Evolutionary conservation across 1,140 invertebrate species (phyloP).

Genomic region (Polyergus mexicanus): DNA sequence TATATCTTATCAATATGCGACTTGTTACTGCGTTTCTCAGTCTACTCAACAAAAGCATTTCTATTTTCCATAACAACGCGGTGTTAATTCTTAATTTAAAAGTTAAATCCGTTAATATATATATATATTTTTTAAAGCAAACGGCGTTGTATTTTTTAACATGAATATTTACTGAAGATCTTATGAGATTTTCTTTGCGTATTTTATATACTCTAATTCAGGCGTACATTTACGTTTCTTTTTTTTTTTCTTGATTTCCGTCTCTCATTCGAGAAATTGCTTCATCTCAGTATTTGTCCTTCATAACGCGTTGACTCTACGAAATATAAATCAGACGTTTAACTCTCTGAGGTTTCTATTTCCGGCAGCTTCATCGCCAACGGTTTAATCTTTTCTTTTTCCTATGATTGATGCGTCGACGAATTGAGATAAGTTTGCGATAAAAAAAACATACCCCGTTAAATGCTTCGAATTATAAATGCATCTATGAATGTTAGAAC

Average conservation of each 20-base stretch:
- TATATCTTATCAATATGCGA: background rate
- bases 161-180: background rate
- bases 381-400: constrained; percentile 32
- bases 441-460: background rate
- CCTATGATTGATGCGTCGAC: background rate
- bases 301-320: background rate
- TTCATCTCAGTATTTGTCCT: constrained; percentile 34
- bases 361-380: constrained; percentile 18
- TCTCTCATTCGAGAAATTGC: constrained; percentile 17
- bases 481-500: background rate
- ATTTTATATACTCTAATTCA: background rate
- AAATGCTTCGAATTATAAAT: background rate
- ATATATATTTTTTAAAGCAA: background rate
- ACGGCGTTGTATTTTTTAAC: background rate
- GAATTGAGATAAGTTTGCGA: background rate
- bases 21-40: background rate
- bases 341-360: constrained; percentile 37
- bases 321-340: constrained; percentile 48
- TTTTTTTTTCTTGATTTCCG: background rate
- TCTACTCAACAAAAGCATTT: background rate
- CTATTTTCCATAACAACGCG: background rate
- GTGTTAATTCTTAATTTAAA: constrained; percentile 4
- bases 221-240: background rate
- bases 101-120: background rate
- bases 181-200: background rate